These are phyloP conservation scores for Antigone vipio DNA, from an alignment of 2,113 vertebrate genomes.

Conservation along the genomic window DNA sequence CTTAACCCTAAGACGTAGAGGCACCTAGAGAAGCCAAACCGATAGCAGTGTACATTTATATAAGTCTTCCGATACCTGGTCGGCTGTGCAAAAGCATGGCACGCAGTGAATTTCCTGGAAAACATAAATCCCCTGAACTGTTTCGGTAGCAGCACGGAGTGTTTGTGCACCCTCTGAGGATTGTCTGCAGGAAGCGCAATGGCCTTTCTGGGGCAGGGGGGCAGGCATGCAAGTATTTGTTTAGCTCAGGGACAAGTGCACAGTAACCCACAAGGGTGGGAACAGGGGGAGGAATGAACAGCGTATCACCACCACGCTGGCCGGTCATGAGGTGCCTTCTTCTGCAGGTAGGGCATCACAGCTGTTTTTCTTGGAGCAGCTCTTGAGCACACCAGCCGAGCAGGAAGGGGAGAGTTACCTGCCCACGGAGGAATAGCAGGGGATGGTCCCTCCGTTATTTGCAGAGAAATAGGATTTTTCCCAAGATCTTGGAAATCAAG, in stretches of 20 bases:
- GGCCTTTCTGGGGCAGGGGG: neutral
- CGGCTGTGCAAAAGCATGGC: neutral
- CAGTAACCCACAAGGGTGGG: neutral
- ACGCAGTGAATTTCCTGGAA: neutral
- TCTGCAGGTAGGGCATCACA: neutral
- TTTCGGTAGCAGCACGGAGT: neutral
- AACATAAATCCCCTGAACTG: neutral
- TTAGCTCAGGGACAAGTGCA: neutral
- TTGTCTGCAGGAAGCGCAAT: neutral
- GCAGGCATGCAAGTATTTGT: neutral
- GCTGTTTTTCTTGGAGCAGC: neutral
- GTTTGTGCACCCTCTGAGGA: neutral
- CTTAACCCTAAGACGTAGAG: neutral
- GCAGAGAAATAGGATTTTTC: neutral
- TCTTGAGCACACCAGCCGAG: neutral
- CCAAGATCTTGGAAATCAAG: neutral
- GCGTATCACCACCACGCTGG: fast-evolving
- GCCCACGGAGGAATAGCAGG: fast-evolving
- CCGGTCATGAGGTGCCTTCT: neutral
- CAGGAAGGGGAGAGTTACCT: neutral
- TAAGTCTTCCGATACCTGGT: neutral
- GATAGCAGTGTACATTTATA: neutral
- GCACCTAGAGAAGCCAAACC: neutral
- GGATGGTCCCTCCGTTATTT: neutral
- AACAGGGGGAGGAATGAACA: neutral